Conservation (phyloP, 2,888 invertebrate genomes). For the Junonia oenone region DNA sequence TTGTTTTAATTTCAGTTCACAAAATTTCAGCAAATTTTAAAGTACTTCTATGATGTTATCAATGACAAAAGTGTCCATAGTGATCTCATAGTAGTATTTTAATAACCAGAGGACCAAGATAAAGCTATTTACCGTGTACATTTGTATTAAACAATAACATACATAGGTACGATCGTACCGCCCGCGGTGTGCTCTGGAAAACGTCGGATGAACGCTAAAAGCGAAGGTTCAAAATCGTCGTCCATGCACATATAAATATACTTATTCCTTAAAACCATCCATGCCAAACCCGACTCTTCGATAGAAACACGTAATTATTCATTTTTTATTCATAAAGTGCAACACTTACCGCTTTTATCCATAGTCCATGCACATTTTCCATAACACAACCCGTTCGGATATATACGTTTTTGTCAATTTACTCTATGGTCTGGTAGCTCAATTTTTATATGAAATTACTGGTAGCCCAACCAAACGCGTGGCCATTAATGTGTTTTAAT, state of each 20-base stretch:
- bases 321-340: constrained; percentile 40
- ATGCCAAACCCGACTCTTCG: constrained; percentile 22
- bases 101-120: constrained; percentile 42
- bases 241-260: constrained; percentile 11
- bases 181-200: constrained; percentile 66
- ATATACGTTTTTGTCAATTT: constrained; percentile 39
- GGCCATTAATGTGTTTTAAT: background rate
- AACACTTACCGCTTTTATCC: constrained; percentile 53
- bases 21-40: too few species aligned
- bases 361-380: constrained; percentile 68
- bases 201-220: constrained; percentile 29
- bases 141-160: constrained; percentile 45
- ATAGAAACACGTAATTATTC: constrained; percentile 28
- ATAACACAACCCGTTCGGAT: constrained; percentile 67
- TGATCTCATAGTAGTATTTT: constrained; percentile 24
- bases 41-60: too few species aligned
- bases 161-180: constrained; percentile 45
- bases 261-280: constrained; percentile 7
- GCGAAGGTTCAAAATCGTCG: background rate
- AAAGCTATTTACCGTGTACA: constrained; percentile 48
- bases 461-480: background rate
- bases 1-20: too few species aligned
- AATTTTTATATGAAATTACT: background rate
- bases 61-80: constrained; percentile 29
- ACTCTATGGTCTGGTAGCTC: constrained; percentile 11